Conservation (phyloP, 2,797 vertebrate species). For the Lacerta viridis region DNA sequence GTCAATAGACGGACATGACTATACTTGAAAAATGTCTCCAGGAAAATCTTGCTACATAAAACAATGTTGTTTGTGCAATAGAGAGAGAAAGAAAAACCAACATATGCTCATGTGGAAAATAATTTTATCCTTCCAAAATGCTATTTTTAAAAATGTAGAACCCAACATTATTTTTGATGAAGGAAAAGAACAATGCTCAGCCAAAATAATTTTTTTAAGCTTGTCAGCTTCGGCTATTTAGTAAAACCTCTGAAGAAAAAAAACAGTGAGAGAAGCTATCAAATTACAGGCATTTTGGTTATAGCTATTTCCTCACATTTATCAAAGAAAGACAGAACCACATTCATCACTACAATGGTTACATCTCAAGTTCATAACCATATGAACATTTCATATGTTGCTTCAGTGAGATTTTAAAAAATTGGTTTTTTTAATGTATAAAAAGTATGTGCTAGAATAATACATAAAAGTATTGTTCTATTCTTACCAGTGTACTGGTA, state of each 20-base stretch:
- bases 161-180: neutral
- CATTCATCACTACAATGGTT: neutral
- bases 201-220: conserved; percentile 34
- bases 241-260: conserved; percentile 37
- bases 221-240: conserved; percentile 36
- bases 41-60: conserved; percentile 18
- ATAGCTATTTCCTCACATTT: conserved; percentile 41
- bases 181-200: conserved; percentile 19
- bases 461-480: conserved; percentile 1
- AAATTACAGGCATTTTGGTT: conserved; percentile 32
- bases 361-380: conserved; percentile 3
- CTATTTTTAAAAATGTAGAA: conserved; percentile 50
- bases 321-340: conserved; percentile 45
- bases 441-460: conserved; percentile 24
- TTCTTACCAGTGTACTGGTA: neutral
- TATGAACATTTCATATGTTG: conserved; percentile 1
- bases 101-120: neutral
- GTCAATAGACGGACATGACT: neutral
- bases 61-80: conserved; percentile 24
- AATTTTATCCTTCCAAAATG: conserved; percentile 11
- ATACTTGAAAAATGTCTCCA: neutral
- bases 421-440: conserved; percentile 37
- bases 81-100: conserved; percentile 33
- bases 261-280: conserved; percentile 42
- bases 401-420: conserved; percentile 50